Evolutionary conservation across 2,797 vertebrate species (phyloP).

Genomic region (Florisuga fusca): DNA sequence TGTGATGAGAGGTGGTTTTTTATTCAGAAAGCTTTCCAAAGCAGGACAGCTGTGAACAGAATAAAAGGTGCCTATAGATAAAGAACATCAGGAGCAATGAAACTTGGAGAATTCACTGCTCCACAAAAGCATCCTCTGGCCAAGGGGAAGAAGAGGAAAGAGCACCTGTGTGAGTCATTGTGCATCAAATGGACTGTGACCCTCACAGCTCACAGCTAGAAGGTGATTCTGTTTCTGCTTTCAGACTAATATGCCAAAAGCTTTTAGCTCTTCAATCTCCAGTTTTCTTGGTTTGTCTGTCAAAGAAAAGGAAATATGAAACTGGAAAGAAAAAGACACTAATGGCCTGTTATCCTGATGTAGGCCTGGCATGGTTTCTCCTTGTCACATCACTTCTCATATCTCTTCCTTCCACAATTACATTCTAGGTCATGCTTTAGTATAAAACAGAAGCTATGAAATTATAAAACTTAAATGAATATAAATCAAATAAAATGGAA

Average conservation of each 20-base stretch:
- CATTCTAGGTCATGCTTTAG: background rate
- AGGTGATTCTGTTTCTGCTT: background rate
- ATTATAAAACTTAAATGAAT: background rate
- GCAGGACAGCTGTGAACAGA: background rate
- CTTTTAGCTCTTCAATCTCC: background rate
- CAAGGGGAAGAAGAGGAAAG: background rate
- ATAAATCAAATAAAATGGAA: background rate
- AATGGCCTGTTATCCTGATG: background rate
- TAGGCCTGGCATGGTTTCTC: background rate
- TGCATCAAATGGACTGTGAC: background rate
- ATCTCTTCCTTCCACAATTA: background rate
- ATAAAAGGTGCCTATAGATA: background rate
- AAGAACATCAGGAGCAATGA: background rate
- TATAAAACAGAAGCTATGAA: background rate
- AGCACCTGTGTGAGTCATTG: background rate
- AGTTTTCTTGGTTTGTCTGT: background rate
- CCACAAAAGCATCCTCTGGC: background rate
- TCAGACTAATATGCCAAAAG: background rate
- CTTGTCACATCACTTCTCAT: background rate
- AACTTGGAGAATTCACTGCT: fast-evolving
- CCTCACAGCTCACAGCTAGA: background rate
- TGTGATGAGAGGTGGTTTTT: background rate
- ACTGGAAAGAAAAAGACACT: background rate
- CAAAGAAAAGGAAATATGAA: background rate
- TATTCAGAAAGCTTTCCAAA: background rate